Evolutionary conservation across 2,797 vertebrate species (phyloP), one percentile per base, ranked within the genome.

Genomic region (Rhynchonycteris naso): DNA sequence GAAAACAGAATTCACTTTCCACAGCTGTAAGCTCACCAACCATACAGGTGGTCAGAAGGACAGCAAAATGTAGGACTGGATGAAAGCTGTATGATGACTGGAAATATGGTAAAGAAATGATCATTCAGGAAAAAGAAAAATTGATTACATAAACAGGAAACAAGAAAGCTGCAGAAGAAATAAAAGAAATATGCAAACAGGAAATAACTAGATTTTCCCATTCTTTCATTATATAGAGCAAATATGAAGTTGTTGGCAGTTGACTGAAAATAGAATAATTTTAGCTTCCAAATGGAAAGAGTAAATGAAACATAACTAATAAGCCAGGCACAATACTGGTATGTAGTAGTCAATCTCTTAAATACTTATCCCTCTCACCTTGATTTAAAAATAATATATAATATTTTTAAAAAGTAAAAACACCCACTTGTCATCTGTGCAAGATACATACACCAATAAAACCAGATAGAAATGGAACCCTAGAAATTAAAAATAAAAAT

Each of bases 381-480:
- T 88, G 26, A 86, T 68, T 93, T 72, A 26, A 94, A 95, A 91
- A 86, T 15, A 89, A 79, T 75, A 43, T 58, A 65, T 78, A 69
- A 14, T 69, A 19, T 75, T 80, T 47, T 72, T 8, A 14, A 88
- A 58, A 94, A 50, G 15, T n/a, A 35, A 86, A 76, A 58, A 63
- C 24, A 78, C 26, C 3, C 6, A 68, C 9, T 38, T 68, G 5
- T 75, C 38, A 43, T 87, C 1, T 63, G 5, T 61, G 26, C 6
- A 93, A 83, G 26, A 50, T 26, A 2, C n/a, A 50, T 59, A 10
- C 0, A 82, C 50, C 28, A 56, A 11, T n/a, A 91, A 75, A 76
- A 74, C 35, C 7, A 74, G 71, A 80, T 92, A 86, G 4, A 89
- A 69, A 85, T 2, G 74, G 6, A 5, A 43, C 11, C 4, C 18